These are phyloP conservation scores for Campoplex capitator DNA, from an alignment of 2,888 invertebrate genomes.

Conservation along the genomic window DNA sequence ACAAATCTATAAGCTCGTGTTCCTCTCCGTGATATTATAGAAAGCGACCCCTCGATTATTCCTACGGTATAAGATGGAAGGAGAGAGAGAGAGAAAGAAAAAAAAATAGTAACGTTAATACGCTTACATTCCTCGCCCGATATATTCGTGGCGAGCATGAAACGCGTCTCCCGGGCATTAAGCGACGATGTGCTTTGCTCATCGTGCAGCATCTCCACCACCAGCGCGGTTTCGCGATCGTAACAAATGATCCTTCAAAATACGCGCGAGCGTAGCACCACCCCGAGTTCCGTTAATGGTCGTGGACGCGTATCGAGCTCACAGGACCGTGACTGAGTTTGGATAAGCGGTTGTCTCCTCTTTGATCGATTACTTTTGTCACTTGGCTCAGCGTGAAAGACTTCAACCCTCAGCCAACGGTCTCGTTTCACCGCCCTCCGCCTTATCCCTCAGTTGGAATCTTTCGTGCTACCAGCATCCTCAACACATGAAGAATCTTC, in stretches of 20 bases:
- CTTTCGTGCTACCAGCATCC: slow-evolving; percentile 29
- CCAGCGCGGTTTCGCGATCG: slow-evolving; percentile 71
- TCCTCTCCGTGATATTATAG: slow-evolving; percentile 18
- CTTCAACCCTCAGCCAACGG: slow-evolving; percentile 36
- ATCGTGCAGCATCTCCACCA: slow-evolving; percentile 40
- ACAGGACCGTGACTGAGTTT: slow-evolving; percentile 67
- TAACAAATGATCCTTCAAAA: slow-evolving; percentile 81
- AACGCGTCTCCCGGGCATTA: slow-evolving; percentile 79
- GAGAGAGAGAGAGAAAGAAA: slow-evolving; percentile 8
- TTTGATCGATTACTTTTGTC: slow-evolving; percentile 84
- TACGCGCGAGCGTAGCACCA: slow-evolving; percentile 58
- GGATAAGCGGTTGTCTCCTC: slow-evolving; percentile 74
- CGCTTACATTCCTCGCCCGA: slow-evolving; percentile 77
- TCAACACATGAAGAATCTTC: slow-evolving; percentile 1
- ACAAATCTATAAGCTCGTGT: slow-evolving; percentile 63
- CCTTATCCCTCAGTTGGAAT: slow-evolving; percentile 44
- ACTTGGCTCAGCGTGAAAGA: slow-evolving; percentile 76
- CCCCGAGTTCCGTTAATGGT: slow-evolving; percentile 64
- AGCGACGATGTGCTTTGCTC: slow-evolving; percentile 72
- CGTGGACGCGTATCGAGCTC: slow-evolving; percentile 66
- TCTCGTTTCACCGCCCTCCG: slow-evolving; percentile 42
- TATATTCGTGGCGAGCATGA: slow-evolving; percentile 79
- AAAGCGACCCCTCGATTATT: slow-evolving; percentile 25
- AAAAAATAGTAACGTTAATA: slow-evolving; percentile 78
- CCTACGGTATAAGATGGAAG: slow-evolving; percentile 28